These are phyloP conservation scores for Psilopogon haemacephalus DNA, from an alignment of 2,113 vertebrate species.

Conservation along the genomic window DNA sequence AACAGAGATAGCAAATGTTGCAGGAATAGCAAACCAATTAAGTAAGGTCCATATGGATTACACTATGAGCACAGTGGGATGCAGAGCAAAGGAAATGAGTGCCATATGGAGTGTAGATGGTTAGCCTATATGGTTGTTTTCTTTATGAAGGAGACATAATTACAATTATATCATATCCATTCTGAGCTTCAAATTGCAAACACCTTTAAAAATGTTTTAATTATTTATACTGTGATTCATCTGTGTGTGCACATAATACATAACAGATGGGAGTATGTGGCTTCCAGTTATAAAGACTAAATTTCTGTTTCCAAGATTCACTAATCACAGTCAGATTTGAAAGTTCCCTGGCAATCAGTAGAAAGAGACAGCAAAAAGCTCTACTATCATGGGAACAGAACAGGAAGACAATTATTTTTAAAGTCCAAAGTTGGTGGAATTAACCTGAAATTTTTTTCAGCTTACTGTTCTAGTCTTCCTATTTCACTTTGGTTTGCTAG, in stretches of 20 bases:
- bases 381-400: not conserved
- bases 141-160: not conserved
- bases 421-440: not conserved
- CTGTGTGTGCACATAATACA: not conserved
- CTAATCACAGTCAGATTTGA: not conserved
- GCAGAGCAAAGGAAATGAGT: not conserved
- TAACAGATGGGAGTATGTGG: not conserved
- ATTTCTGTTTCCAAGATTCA: not conserved
- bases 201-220: not conserved
- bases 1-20: not conserved
- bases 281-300: not conserved
- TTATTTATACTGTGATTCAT: not conserved
- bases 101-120: conserved; percentile 6
- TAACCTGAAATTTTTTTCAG: not conserved
- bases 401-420: not conserved
- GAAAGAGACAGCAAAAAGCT: not conserved
- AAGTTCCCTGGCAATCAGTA: not conserved
- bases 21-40: conserved; percentile 26
- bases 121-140: conserved; percentile 18
- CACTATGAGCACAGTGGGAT: not conserved
- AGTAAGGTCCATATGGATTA: conserved; percentile 34
- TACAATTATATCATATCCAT: not conserved
- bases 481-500: not conserved
- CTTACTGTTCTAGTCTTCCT: not conserved
- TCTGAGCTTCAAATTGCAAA: conserved; percentile 9